Percentiles rank a stretch among this genome's conserved stretches.
These are phyloP conservation scores for Leptinotarsa rubiginosa DNA, from an alignment of 2,888 invertebrate genomes.

Conservation along the genomic window DNA sequence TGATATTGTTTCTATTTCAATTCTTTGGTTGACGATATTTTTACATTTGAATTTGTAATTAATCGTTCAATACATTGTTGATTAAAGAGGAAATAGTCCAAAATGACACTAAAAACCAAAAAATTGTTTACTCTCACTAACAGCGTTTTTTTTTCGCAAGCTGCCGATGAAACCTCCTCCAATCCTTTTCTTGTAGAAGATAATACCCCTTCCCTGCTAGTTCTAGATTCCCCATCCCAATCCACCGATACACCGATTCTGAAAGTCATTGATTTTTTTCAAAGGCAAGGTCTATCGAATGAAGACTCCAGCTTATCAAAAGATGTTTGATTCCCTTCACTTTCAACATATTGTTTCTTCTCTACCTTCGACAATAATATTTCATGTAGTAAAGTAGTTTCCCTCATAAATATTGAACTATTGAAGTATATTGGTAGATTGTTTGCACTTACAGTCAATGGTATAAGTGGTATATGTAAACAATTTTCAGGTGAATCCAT, in stretches of 20 bases:
- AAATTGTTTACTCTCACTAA: conserved; percentile 2
- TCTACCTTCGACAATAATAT: conserved; percentile 43
- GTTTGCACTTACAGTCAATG: conserved; percentile 51
- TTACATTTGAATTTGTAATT: no score
- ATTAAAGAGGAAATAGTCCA: no score
- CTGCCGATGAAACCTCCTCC: conserved; percentile 63
- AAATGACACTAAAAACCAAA: neutral
- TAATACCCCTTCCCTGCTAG: conserved; percentile 59
- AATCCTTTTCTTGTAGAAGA: conserved; percentile 65
- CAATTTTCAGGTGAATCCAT: conserved; percentile 22
- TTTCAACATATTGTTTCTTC: neutral
- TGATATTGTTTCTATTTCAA: neutral
- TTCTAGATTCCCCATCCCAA: conserved; percentile 57
- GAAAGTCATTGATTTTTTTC: conserved; percentile 64
- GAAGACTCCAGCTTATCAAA: conserved; percentile 19
- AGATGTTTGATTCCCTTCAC: conserved; percentile 38
- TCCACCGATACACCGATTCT: conserved; percentile 57
- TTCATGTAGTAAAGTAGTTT: conserved; percentile 29
- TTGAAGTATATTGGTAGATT: conserved; percentile 54
- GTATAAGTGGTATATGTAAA: conserved; percentile 22
- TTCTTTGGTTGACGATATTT: no score
- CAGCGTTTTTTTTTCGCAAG: conserved; percentile 57
- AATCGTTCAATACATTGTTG: no score
- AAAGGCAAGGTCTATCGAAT: conserved; percentile 51
- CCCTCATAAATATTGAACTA: conserved; percentile 27